Evolutionary conservation across 2,888 invertebrate genomes (phyloP).

Genomic region (Pherbina coryleti): DNA sequence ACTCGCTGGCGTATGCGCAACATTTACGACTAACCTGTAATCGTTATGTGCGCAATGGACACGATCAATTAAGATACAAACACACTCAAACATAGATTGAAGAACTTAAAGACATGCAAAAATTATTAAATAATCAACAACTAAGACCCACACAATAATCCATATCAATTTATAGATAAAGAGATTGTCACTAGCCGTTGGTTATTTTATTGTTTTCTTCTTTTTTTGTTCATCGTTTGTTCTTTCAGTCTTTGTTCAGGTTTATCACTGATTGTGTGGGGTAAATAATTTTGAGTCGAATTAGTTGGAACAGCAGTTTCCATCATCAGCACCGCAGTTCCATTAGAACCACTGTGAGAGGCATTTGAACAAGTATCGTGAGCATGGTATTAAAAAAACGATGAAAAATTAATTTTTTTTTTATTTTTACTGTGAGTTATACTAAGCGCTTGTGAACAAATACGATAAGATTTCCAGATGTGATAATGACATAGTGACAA

Average conservation of each 20-base stretch:
- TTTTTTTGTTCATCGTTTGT: neutral
- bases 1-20: too few relatives aligned
- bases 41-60: too few relatives aligned
- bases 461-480: too few relatives aligned
- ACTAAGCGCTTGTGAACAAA: too few relatives aligned
- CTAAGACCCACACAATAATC: neutral
- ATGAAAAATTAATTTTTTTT: too few relatives aligned
- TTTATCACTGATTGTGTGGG: neutral
- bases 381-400: too few relatives aligned
- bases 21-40: too few relatives aligned
- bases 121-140: neutral
- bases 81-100: neutral
- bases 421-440: too few relatives aligned
- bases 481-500: too few relatives aligned
- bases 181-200: neutral
- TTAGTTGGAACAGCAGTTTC: neutral
- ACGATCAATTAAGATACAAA: too few relatives aligned
- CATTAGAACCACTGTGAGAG: too few relatives aligned
- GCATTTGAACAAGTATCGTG: too few relatives aligned
- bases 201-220: neutral
- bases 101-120: neutral
- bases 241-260: neutral
- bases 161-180: constrained; percentile 12
- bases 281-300: neutral
- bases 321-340: neutral